A percentile compares a stretch with the other conserved stretches of the same genome.
phyloP scores from a whole-genome alignment of 2,888 invertebrate genomes.

The Romanomermis culicivorax region DNA sequence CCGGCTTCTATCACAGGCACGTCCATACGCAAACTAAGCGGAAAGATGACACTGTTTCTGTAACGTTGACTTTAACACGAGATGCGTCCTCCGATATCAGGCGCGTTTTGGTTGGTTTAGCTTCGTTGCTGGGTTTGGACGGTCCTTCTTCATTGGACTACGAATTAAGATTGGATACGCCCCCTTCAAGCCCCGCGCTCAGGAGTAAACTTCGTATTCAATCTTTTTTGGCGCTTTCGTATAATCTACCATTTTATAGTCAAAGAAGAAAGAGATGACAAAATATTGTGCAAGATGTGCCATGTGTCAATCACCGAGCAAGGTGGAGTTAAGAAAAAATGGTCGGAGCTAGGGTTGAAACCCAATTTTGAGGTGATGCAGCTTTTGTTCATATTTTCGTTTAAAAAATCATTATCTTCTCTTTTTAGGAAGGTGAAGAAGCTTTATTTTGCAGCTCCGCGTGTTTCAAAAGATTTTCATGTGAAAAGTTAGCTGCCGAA shows the following conservation, averaged over 20 bases:
- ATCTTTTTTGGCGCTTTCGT: neutral
- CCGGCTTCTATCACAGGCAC: too few relatives aligned
- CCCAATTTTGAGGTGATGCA: constrained; percentile 8
- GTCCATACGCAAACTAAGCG: neutral
- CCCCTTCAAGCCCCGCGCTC: constrained; percentile 16
- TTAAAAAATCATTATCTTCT: neutral
- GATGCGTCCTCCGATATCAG: constrained; percentile 3
- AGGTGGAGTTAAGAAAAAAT: constrained; percentile 12
- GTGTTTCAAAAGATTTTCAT: too few relatives aligned
- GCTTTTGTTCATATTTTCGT: neutral
- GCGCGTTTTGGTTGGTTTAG: constrained; percentile 7
- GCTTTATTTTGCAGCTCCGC: constrained; percentile 57
- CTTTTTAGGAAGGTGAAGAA: constrained; percentile 27
- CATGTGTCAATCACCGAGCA: constrained; percentile 9
- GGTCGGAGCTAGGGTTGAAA: constrained; percentile 17
- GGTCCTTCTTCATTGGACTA: constrained; percentile 8
- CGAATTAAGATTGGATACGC: constrained; percentile 17
- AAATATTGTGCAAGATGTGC: constrained; percentile 12
- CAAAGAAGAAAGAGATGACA: neutral
- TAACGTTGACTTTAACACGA: constrained; percentile 2
- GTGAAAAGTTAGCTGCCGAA: too few relatives aligned
- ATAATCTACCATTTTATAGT: neutral
- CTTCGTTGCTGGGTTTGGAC: constrained; percentile 7
- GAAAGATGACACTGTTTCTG: neutral
- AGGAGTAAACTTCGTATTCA: constrained; percentile 1